Evolutionary conservation across 35 echinoderm and acorn worm species (phyloP), one percentile per base, ranked within the genome.

Genomic region (Antedon bifida): DNA sequence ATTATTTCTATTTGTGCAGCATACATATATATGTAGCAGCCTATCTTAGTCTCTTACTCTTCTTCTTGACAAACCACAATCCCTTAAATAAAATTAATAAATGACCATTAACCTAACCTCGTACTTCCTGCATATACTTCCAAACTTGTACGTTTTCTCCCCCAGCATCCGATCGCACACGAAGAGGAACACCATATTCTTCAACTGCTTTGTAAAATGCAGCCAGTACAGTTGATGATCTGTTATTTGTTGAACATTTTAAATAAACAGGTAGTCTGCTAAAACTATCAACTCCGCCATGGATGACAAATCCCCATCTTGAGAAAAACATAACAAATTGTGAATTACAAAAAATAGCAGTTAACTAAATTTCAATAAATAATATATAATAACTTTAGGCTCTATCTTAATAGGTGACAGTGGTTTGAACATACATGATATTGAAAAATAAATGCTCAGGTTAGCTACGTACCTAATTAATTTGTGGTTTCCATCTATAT

Each of bases 241-340:
- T 82, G 28, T 82, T 91, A 29, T 91, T 87, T 17, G 35, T 78
- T 16, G 31, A 38, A 31, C 44, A 82, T 34, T 78, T 45, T 0
- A 87, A 34, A 33, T 80, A 87, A 1, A 86, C 85, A 16, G 39
- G n/a, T 21, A 77, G n/a, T 17, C 89, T 34, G 42, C 85, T 91
- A 26, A 75, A 87, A 5, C 89, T 85, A 79, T 91, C 89, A 30
- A 91, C 87, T 39, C 74, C 85, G 31, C 89, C 89, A 79, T 87
- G 84, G 10, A 91, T 34, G 3, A 78, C 26, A 35, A 78, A 78
- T 34, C 34, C 31, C 76, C 76, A 64, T 21, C 51, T 64, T 16
- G 51, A 64, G 26, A 19, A 16, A 64, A 64, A 42, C 4, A 14
- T 42, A 42, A 42, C 4, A 42, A 42, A 7, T 42, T 42, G 38